These are phyloP conservation scores for Ridgeia piscesae DNA, from an alignment of 1,140 invertebrate species.

Conservation along the genomic window DNA sequence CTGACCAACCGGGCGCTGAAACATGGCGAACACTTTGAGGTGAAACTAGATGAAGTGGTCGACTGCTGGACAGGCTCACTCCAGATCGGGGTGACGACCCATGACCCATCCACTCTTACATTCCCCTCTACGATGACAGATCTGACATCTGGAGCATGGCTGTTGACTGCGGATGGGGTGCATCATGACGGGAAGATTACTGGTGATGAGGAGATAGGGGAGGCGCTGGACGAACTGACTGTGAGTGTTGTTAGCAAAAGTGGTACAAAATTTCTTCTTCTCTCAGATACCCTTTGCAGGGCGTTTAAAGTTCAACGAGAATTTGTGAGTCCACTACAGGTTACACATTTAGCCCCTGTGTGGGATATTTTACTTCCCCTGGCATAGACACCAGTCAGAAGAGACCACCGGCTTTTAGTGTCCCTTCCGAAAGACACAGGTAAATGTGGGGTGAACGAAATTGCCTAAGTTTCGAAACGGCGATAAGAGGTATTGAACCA, in stretches of 20 bases:
- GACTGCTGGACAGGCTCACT: slow-evolving; percentile 93
- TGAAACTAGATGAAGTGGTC: slow-evolving; percentile 81
- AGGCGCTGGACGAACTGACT: slow-evolving; percentile 83
- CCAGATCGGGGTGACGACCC: slow-evolving; percentile 91
- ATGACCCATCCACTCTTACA: slow-evolving; percentile 83
- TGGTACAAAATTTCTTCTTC: too few species aligned
- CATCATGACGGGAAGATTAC: slow-evolving; percentile 92
- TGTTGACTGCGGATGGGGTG: slow-evolving; percentile 94
- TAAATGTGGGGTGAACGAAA: too few species aligned
- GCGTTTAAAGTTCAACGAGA: too few species aligned
- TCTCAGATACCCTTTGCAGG: too few species aligned
- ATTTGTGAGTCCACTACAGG: too few species aligned
- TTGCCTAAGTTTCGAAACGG: too few species aligned
- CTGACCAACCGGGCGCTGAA: slow-evolving; percentile 78
- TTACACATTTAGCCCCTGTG: too few species aligned
- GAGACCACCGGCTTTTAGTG: too few species aligned
- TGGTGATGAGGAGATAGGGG: slow-evolving; percentile 89
- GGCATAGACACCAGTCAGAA: too few species aligned
- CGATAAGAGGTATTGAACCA: too few species aligned
- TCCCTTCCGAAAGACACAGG: too few species aligned
- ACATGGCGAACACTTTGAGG: slow-evolving; percentile 76
- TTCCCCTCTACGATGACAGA: slow-evolving; percentile 62
- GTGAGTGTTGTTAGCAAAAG: slow-evolving; percentile 31
- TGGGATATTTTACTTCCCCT: too few species aligned
- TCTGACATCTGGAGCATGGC: slow-evolving; percentile 83